phyloP scores from a whole-genome alignment of 2,113 vertebrate species.

The Antigone vipio region DNA sequence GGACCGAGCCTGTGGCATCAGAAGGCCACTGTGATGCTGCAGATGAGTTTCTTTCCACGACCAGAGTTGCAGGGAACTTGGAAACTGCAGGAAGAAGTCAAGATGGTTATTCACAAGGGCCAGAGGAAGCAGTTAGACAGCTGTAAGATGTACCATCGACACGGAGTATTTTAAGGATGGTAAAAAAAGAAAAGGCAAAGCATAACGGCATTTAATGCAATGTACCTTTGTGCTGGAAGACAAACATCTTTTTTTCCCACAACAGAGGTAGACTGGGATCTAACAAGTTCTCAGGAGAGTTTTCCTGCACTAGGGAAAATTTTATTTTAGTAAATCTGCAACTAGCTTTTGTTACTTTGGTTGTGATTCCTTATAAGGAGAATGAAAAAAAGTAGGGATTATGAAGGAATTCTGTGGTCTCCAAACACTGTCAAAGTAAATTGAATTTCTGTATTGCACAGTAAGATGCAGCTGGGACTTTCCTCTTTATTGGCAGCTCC shows the following conservation, averaged over 20 bases:
- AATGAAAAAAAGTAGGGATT: background rate
- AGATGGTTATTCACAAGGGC: background rate
- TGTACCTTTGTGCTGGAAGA: background rate
- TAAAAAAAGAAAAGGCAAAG: background rate
- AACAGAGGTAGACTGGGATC: background rate
- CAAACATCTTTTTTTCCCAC: background rate
- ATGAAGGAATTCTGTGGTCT: background rate
- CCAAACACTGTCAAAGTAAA: background rate
- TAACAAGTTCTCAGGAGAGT: background rate
- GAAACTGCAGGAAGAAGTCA: background rate
- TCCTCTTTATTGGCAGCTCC: background rate
- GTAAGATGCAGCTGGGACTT: background rate
- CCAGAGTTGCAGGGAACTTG: background rate
- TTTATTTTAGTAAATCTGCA: background rate
- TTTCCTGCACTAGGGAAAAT: background rate
- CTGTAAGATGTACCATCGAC: background rate
- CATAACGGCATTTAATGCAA: background rate
- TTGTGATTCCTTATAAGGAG: background rate
- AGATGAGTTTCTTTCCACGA: background rate
- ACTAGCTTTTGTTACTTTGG: background rate
- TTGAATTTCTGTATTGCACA: background rate
- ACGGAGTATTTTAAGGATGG: accelerated
- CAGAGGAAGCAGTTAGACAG: background rate
- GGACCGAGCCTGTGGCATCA: background rate
- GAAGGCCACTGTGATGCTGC: background rate